Evolutionary conservation across 1,140 invertebrate species (phyloP).

Genomic region (Aphis craccivora): DNA sequence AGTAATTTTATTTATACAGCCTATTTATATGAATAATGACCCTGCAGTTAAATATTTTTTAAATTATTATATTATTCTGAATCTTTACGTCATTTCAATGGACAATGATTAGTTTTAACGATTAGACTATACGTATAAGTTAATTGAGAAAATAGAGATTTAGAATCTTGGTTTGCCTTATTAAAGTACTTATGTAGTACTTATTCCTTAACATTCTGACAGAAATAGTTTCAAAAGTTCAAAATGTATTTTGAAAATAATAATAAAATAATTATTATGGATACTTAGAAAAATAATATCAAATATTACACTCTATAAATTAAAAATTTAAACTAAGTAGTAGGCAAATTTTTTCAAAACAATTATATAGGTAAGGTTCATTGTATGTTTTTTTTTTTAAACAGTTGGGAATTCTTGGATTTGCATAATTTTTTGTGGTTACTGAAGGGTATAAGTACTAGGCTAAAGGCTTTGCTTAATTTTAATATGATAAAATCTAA

Average conservation of each 20-base stretch:
- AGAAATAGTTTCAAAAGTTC: background rate
- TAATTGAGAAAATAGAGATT: background rate
- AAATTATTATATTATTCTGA: background rate
- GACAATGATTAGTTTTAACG: background rate
- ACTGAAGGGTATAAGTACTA: no score
- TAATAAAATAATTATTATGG: background rate
- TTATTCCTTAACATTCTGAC: background rate
- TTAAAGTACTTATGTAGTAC: background rate
- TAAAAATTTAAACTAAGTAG: no score
- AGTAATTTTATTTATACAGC: background rate
- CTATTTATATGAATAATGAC: background rate
- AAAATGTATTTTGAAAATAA: no score
- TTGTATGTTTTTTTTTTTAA: background rate
- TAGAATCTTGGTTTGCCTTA: background rate
- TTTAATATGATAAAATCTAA: background rate
- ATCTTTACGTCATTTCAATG: background rate
- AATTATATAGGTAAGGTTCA: background rate
- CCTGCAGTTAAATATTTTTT: background rate
- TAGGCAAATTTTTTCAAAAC: background rate
- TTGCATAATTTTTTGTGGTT: background rate
- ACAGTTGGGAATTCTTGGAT: background rate
- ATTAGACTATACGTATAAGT: background rate
- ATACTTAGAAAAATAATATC: background rate
- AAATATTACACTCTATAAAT: background rate
- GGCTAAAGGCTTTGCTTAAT: background rate